Conservation (phyloP, 1,140 invertebrate species). For the Pseudomyrmex gracilis region DNA sequence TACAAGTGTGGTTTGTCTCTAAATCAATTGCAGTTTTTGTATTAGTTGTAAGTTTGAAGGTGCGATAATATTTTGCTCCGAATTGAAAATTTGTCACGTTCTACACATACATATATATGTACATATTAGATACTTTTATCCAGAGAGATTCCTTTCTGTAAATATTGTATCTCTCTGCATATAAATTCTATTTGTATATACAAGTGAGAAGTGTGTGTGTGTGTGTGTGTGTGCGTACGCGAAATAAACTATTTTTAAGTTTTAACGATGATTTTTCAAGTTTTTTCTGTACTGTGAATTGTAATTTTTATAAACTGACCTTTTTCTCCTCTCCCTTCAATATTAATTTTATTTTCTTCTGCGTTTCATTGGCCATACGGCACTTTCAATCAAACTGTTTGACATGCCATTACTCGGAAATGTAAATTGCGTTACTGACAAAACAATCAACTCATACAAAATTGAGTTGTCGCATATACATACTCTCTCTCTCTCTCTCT, state of each 20-base stretch:
- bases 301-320: too few relatives aligned
- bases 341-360: constrained; percentile 42
- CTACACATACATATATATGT: too few relatives aligned
- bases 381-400: constrained; percentile 50
- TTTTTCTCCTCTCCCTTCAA: neutral
- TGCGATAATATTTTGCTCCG: neutral
- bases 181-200: constrained; percentile 11
- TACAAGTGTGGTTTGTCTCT: too few relatives aligned
- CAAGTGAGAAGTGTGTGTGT: neutral
- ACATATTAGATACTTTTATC: too few relatives aligned
- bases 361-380: neutral
- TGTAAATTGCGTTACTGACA: constrained; percentile 56
- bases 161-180: neutral
- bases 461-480: constrained; percentile 49
- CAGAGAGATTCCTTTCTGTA: neutral
- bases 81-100: too few relatives aligned
- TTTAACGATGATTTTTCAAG: neutral
- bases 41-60: too few relatives aligned
- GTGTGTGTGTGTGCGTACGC: neutral
- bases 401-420: constrained; percentile 48
- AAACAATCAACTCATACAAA: constrained; percentile 50
- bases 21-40: too few relatives aligned
- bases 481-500: neutral
- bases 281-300: too few relatives aligned
- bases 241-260: constrained; percentile 59